phyloP scores from a whole-genome alignment of 2,113 vertebrate genomes.

The Ceyx melanurus region DNA sequence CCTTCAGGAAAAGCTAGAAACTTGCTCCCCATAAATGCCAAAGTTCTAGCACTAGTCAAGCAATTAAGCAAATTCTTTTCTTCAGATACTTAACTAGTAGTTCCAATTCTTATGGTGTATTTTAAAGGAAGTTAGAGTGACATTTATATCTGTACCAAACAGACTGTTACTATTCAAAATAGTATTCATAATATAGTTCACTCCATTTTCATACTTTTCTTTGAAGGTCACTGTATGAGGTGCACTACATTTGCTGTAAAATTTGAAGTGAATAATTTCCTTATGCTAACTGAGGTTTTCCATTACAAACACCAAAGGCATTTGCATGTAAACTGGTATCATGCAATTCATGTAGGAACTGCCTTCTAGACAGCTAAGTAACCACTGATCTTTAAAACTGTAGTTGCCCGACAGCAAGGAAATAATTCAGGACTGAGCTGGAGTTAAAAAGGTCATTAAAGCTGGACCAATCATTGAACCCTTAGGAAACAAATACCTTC shows the following conservation, averaged over 20 bases:
- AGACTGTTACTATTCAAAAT: neutral
- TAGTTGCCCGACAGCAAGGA: neutral
- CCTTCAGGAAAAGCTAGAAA: neutral
- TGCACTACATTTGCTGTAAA: neutral
- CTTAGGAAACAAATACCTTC: neutral
- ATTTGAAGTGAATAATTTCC: neutral
- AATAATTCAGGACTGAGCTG: neutral
- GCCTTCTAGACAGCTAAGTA: neutral
- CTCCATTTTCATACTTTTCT: neutral
- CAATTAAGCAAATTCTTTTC: neutral
- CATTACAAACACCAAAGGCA: neutral
- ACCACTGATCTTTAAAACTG: neutral
- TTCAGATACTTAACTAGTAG: neutral
- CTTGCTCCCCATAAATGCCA: neutral
- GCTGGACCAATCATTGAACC: neutral
- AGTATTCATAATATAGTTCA: neutral
- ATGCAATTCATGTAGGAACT: neutral
- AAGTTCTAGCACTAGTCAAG: neutral
- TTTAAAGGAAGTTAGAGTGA: neutral
- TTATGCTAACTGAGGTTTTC: neutral
- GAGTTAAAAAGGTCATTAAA: neutral
- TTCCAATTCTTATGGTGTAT: neutral
- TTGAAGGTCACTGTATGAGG: neutral
- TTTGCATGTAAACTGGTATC: neutral
- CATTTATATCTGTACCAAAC: neutral